These are phyloP conservation scores for Cyphomyrus discorhynchus DNA, from an alignment of 2,113 vertebrate species.

Conservation along the genomic window DNA sequence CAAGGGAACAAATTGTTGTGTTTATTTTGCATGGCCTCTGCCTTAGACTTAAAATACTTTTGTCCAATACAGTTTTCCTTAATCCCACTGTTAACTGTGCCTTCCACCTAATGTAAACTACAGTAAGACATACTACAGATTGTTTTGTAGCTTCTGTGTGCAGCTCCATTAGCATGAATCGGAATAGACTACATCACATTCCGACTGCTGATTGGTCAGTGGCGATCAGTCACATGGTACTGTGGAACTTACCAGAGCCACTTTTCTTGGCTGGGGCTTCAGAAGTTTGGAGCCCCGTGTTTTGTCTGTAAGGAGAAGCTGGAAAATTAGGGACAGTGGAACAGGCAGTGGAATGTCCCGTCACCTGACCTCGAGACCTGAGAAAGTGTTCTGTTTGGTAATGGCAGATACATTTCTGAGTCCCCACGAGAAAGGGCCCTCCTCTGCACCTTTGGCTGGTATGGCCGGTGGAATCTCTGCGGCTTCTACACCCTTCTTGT, in stretches of 20 bases:
- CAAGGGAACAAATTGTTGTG: background rate
- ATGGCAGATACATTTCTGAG: background rate
- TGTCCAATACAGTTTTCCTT: background rate
- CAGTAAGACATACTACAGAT: background rate
- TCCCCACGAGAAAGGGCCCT: background rate
- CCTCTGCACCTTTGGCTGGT: constrained; percentile 82
- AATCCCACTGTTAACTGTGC: background rate
- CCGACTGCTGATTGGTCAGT: background rate
- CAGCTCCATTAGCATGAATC: background rate
- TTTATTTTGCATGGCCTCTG: background rate
- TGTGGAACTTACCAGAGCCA: constrained; percentile 73
- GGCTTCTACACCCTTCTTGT: constrained; percentile 59
- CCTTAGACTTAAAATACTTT: background rate
- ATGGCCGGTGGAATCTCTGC: constrained; percentile 76
- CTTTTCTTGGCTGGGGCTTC: constrained; percentile 78
- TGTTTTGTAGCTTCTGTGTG: background rate
- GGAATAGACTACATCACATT: background rate
- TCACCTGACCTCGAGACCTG: background rate
- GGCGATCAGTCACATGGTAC: background rate
- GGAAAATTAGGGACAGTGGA: constrained; percentile 30
- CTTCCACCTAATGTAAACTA: background rate
- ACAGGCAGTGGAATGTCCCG: background rate
- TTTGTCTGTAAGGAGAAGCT: constrained; percentile 71
- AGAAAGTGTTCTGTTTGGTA: background rate
- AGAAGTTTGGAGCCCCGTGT: constrained; percentile 80